Evolutionary conservation across 2,113 vertebrate genomes (phyloP).

Genomic region (Syngnathus typhle): DNA sequence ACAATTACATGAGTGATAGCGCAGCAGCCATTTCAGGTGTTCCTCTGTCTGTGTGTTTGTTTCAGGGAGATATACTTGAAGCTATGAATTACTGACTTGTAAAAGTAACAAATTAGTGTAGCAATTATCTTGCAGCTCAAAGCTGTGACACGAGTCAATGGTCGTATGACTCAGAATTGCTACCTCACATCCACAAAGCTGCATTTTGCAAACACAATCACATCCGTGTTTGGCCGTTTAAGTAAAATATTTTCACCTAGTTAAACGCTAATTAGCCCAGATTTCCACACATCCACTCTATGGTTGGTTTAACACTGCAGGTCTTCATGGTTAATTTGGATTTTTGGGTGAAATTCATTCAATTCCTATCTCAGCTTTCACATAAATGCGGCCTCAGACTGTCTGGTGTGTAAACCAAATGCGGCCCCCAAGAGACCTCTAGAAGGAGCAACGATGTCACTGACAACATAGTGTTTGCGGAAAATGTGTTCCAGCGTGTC

Average conservation of each 20-base stretch:
- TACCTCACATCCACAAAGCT: constrained; percentile 14
- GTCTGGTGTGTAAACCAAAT: no score
- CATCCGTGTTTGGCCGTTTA: not conserved
- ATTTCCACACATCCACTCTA: not conserved
- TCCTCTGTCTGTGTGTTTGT: constrained; percentile 13
- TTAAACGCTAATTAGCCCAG: constrained; percentile 3
- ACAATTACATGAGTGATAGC: constrained; percentile 43
- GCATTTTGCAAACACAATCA: constrained; percentile 1
- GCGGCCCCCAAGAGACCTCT: no score
- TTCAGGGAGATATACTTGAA: constrained; percentile 46
- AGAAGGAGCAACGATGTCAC: no score
- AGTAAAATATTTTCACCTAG: not conserved
- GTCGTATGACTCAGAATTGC: constrained; percentile 61
- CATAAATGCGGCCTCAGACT: no score
- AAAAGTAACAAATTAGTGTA: constrained; percentile 65
- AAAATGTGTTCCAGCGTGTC: no score
- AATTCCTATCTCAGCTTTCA: no score
- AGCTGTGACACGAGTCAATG: constrained; percentile 59
- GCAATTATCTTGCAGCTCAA: constrained; percentile 60
- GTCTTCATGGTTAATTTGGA: no score
- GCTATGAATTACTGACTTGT: constrained; percentile 60
- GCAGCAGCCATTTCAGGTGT: constrained; percentile 4
- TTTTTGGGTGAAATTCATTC: no score
- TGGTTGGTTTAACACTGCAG: not conserved
- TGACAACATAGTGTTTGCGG: no score